Evolutionary conservation across 2,797 vertebrate genomes (phyloP).

Genomic region (Oceanodroma leucorhoa): DNA sequence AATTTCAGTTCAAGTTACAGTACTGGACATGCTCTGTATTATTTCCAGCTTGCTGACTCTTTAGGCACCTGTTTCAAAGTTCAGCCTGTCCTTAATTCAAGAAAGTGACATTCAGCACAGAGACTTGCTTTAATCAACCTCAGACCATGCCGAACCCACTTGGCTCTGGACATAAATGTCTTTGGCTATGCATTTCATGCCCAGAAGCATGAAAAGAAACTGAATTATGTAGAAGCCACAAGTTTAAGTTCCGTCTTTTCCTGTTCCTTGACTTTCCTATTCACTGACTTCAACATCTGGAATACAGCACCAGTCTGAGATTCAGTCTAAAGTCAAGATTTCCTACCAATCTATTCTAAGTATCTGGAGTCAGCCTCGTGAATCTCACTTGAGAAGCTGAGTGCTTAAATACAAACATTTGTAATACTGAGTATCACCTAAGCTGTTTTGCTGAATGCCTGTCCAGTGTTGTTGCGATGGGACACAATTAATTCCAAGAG

Average conservation of each 20-base stretch:
- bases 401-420: not conserved
- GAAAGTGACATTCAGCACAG: not conserved
- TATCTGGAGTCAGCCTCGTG: not conserved
- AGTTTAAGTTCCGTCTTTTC: not conserved
- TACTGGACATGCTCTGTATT: not conserved
- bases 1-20: not conserved
- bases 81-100: not conserved
- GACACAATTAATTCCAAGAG: not conserved
- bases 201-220: not conserved
- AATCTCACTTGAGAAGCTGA: not conserved
- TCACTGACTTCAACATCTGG: not conserved
- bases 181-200: not conserved
- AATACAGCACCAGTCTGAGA: not conserved
- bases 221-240: not conserved
- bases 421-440: not conserved
- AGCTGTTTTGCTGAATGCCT: not conserved
- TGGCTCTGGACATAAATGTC: not conserved
- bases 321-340: not conserved
- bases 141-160: not conserved
- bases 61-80: not conserved
- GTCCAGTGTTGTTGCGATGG: not conserved
- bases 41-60: not conserved
- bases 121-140: not conserved
- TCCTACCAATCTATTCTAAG: not conserved
- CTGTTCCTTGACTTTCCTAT: not conserved